phyloP scores from a whole-genome alignment of 2,888 invertebrate species.

The Acleris sparsana region DNA sequence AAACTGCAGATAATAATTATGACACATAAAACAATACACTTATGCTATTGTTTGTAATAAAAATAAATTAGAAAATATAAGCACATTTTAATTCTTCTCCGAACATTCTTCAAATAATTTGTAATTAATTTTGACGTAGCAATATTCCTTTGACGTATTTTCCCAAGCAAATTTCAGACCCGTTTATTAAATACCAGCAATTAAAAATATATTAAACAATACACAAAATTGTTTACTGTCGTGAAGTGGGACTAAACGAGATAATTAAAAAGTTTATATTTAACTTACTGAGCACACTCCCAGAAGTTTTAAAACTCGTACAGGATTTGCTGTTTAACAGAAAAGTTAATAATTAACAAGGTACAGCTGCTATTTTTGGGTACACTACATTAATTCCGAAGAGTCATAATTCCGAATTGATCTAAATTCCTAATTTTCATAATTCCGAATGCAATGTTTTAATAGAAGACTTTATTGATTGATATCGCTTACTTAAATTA shows the following conservation, averaged over 20 bases:
- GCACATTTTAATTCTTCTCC: too few species aligned
- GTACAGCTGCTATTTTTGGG: too few species aligned
- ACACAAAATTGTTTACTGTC: constrained; percentile 17
- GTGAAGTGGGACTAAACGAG: constrained; percentile 1
- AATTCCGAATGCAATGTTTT: too few species aligned
- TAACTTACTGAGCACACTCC: neutral
- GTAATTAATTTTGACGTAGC: constrained; percentile 11
- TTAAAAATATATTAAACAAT: constrained; percentile 30
- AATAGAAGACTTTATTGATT: too few species aligned
- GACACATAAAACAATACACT: too few species aligned
- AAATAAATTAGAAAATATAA: too few species aligned
- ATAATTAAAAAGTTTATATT: constrained; percentile 6
- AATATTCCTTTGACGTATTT: constrained; percentile 6
- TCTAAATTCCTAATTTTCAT: too few species aligned
- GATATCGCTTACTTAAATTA: too few species aligned
- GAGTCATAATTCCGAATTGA: too few species aligned
- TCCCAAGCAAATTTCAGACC: neutral
- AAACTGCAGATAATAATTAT: too few species aligned
- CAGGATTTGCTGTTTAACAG: neutral
- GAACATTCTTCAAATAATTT: neutral
- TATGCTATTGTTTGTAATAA: too few species aligned
- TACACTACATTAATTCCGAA: too few species aligned
- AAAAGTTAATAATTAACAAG: neutral
- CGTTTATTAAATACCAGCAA: constrained; percentile 22
- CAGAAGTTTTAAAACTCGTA: neutral